These are phyloP conservation scores for Meloidogyne floridensis DNA, from an alignment of 1,140 invertebrate genomes.

Conservation along the genomic window DNA sequence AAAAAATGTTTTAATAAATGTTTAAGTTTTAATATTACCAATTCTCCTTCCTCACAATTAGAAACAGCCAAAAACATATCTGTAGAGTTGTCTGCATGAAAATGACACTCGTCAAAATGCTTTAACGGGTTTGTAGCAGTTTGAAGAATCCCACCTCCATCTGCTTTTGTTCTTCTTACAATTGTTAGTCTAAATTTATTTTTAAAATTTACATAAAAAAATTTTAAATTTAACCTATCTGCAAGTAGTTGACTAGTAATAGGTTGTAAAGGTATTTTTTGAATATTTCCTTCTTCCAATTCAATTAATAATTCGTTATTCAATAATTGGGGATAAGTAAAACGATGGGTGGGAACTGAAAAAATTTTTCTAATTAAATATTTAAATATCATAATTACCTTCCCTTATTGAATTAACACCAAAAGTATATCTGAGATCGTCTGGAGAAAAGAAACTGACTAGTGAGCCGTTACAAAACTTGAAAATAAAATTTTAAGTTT, in stretches of 20 bases:
- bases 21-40: constrained; percentile 26
- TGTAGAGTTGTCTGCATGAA: constrained; percentile 57
- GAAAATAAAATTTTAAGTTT: too few relatives aligned
- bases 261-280: constrained; percentile 45
- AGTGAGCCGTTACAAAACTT: constrained; percentile 29
- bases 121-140: constrained; percentile 13
- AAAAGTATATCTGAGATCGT: constrained; percentile 51
- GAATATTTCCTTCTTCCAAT: constrained; percentile 36
- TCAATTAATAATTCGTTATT: constrained; percentile 32
- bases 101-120: constrained; percentile 56
- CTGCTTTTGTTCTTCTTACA: constrained; percentile 46
- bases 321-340: constrained; percentile 51
- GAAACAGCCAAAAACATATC: constrained; percentile 57
- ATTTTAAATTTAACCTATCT: constrained; percentile 12
- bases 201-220: too few relatives aligned
- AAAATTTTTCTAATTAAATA: not conserved
- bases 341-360: constrained; percentile 53
- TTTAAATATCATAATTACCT: constrained; percentile 1
- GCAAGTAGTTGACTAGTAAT: constrained; percentile 53
- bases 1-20: too few relatives aligned
- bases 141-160: constrained; percentile 48
- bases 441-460: constrained; percentile 60
- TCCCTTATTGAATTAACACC: constrained; percentile 29
- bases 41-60: constrained; percentile 59
- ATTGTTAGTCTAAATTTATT: constrained; percentile 46